These are phyloP conservation scores for Drosophila stalkeri DNA, from an alignment of 2,888 invertebrate genomes.

Conservation along the genomic window DNA sequence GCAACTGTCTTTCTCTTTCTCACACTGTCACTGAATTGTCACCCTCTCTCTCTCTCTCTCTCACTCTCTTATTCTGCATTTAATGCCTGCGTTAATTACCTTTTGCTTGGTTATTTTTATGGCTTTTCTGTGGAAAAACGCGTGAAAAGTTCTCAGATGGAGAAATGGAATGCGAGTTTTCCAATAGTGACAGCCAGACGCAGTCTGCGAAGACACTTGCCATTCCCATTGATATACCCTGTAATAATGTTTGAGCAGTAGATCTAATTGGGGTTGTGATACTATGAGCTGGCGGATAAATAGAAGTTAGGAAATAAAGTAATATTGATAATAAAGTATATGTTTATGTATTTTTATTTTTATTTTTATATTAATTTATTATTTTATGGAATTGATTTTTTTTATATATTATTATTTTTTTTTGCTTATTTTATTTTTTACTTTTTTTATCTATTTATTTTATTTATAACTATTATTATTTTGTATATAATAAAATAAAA, in stretches of 20 bases:
- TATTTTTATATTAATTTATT: too few relatives aligned
- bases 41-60: not conserved
- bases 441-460: too few relatives aligned
- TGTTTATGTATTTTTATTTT: too few relatives aligned
- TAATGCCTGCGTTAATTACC: conserved; percentile 75
- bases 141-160: conserved; percentile 71
- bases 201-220: conserved; percentile 1
- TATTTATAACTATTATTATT: too few relatives aligned
- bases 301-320: too few relatives aligned
- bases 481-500: too few relatives aligned
- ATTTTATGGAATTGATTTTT: too few relatives aligned
- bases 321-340: too few relatives aligned
- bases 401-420: too few relatives aligned
- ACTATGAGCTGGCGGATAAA: too few relatives aligned
- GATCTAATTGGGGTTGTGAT: not conserved
- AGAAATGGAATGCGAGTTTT: conserved; percentile 41
- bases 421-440: too few relatives aligned
- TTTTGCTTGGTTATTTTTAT: conserved; percentile 58
- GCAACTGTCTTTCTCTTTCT: conserved; percentile 35
- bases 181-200: conserved; percentile 23
- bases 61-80: conserved; percentile 22
- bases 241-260: not conserved
- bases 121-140: conserved; percentile 69
- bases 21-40: too few relatives aligned
- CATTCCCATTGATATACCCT: conserved; percentile 30